These are phyloP conservation scores for Salvator merianae DNA, from an alignment of 2,113 vertebrate genomes.

Conservation along the genomic window DNA sequence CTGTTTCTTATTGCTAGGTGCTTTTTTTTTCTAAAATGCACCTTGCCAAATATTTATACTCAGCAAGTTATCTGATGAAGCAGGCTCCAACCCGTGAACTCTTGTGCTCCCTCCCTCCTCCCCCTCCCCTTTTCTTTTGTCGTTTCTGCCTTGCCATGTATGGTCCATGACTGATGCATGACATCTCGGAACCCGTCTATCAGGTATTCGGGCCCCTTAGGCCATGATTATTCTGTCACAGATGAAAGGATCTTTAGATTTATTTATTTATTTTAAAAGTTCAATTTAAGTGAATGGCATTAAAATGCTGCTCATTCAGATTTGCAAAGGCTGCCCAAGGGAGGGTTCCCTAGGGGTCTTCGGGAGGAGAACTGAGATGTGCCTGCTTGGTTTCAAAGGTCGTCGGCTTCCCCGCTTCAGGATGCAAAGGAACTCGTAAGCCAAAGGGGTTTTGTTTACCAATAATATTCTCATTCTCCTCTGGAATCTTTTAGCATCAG, in stretches of 20 bases:
- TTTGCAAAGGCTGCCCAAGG: background rate
- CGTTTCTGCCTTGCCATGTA: background rate
- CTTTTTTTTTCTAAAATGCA: background rate
- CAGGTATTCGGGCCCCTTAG: background rate
- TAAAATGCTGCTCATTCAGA: slow-evolving; percentile 2
- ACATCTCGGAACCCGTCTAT: background rate
- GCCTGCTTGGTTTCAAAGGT: background rate
- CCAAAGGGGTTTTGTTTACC: background rate
- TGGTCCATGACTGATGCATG: background rate
- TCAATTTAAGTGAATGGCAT: slow-evolving; percentile 10
- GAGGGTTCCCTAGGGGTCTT: background rate
- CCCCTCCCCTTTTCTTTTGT: no score
- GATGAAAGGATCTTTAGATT: slow-evolving; percentile 11
- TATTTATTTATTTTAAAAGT: no score
- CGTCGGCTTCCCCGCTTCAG: background rate
- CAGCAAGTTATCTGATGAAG: background rate
- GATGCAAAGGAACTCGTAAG: background rate
- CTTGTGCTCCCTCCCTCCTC: background rate
- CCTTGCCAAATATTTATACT: background rate
- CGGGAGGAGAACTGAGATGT: background rate
- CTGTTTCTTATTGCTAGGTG: no score
- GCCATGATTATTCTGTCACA: slow-evolving; percentile 18
- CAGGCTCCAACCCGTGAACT: background rate
- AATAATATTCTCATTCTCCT: background rate
- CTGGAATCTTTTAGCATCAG: background rate